phyloP scores from a whole-genome alignment of 2,113 vertebrate genomes.

The Perccottus glenii region DNA sequence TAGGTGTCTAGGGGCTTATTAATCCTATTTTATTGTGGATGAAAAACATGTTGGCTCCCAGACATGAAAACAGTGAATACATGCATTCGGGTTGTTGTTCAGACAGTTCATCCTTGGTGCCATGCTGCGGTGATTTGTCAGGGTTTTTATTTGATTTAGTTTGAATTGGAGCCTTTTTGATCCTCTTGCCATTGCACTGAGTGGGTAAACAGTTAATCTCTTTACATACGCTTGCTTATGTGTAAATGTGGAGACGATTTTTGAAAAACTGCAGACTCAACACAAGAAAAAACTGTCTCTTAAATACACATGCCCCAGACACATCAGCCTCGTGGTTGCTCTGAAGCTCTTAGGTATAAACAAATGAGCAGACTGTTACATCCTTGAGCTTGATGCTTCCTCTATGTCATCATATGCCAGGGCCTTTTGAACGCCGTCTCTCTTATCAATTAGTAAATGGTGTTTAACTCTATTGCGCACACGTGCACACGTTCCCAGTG shows the following conservation, averaged over 20 bases:
- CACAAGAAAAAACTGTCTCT: conserved; percentile 29
- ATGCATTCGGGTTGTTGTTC: conserved; percentile 70
- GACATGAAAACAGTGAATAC: conserved; percentile 74
- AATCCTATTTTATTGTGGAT: conserved; percentile 77
- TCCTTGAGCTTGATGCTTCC: conserved; percentile 55
- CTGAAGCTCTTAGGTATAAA: conserved; percentile 46
- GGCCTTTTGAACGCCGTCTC: conserved; percentile 65
- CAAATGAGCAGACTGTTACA: conserved; percentile 49
- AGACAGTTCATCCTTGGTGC: conserved; percentile 71
- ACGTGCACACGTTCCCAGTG: conserved; percentile 42
- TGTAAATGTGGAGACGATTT: conserved; percentile 47
- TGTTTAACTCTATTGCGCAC: conserved; percentile 51
- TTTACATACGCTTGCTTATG: conserved; percentile 69
- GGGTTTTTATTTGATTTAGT: conserved; percentile 72
- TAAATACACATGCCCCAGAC: conserved; percentile 14
- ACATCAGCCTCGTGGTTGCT: conserved; percentile 36
- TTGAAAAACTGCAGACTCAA: conserved; percentile 56
- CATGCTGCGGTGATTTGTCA: conserved; percentile 71
- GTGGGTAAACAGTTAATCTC: conserved; percentile 72
- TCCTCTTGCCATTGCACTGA: conserved; percentile 60
- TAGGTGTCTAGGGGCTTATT: conserved; percentile 75
- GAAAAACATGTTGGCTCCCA: conserved; percentile 74
- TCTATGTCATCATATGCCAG: conserved; percentile 60
- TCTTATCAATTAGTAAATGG: conserved; percentile 77
- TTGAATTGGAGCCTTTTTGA: conserved; percentile 71